Base-by-base conservation (phyloP, 1,140 invertebrate genomes). In the Lucilia sericata region DNA sequence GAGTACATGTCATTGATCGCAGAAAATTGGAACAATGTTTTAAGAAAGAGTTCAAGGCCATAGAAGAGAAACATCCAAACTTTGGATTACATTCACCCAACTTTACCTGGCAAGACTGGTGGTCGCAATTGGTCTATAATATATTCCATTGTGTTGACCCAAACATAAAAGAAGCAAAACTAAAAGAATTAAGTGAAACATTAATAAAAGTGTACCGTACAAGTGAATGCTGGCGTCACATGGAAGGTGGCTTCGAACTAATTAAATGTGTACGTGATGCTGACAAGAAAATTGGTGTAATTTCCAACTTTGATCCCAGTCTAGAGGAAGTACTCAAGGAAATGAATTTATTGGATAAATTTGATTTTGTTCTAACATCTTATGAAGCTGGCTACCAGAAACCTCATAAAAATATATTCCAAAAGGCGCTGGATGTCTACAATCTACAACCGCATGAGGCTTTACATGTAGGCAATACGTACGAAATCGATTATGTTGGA, bases 401-500 rank as follows among this genome's bases (percentile, higher is more conserved):
- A 65, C 90, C 90, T 3, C 82, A 89, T 55, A 47, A 49, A 17
- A 82, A 78, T 3, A 91, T 91, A 34, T 91, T 90, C n/a, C 17
- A 86, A 3, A 83, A 84, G 2, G 85, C 90, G 0, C 10, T 91
- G 25, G n/a, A 86, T 8, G 65, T 75, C 3, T 80, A 84, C 17
- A 21, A 82, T 3, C 91, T 93, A 17, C 84, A 85, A 55, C 91
- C 95, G 0, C 84, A 91, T 3, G 92, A 96, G 87, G 95, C 95
- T 10, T 88, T 97, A 1, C 97, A 98, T 89, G 93, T 98, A 85
- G 97, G 97, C 14, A 96, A 98, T 92, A 93, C 94, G 87, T 83
- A 94, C 5, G 87, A 92, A 80, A 92, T 95, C 30, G 97, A 98
- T 91, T 98, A 96, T 90, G 47, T 92, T 5, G 97, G 95, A 0